Evolutionary conservation across 1,140 invertebrate species (phyloP), one percentile per base, ranked within the genome.

Genomic region (Callitettix versicolor): DNA sequence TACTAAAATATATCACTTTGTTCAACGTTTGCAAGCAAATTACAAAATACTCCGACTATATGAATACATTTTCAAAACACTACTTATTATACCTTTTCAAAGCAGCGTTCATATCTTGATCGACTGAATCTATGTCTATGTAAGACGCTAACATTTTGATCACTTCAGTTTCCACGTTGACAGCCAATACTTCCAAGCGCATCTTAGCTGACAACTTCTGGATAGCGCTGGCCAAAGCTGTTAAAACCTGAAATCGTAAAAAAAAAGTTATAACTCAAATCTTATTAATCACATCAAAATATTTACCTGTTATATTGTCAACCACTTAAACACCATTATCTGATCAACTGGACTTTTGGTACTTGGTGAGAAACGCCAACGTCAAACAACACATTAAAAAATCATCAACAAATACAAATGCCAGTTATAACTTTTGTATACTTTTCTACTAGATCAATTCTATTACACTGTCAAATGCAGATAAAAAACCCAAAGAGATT

Each of bases 191-290:
- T 57, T 76, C 74, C 15, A 73, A 59, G 24, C 65, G 57, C 48
- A 68, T 63, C 53, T 73, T 71, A n/a, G 64, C 60, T 18, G 67
- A 68, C 48, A 77, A 62, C 59, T 71, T 69, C 47, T 68, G 67
- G 24, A 73, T 59, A 36, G 63, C 60, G 22, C 65, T 55, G 7
- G 65, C 59, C 18, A 75, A 59, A 54, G 70, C 68, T 18, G 64
- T 64, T 59, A 67, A 64, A 53, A 74, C 71, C 73, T 75, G 46
- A 26, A 54, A 30, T 17, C 14, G 40, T 17, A 24, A 53, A 40
- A 18, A 42, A 50, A 26, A 18, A 50, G 14, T 30, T 34, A 12
- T 53, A 22, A 53, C 21, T 44, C 3, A 18, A 38, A 7, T n/a
- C 36, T 40, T 18, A 3, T 15, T 52, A 2, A 42, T 41, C 34